phyloP scores from a whole-genome alignment of 2,797 vertebrate species.

The Paedocypris micromegethes region DNA sequence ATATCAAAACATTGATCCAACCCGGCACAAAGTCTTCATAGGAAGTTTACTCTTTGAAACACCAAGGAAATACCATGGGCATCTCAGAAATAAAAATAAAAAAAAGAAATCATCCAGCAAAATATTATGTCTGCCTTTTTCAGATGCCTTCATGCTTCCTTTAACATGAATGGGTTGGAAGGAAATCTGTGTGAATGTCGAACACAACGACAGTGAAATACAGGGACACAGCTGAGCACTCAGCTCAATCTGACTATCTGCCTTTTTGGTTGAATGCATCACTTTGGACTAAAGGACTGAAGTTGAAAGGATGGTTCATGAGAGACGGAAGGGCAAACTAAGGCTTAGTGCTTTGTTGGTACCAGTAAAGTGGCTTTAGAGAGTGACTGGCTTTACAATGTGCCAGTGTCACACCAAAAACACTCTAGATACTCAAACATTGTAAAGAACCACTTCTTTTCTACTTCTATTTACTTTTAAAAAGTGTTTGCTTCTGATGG shows the following conservation, averaged over 20 bases:
- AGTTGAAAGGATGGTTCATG: conserved; percentile 9
- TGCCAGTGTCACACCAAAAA: conserved; percentile 16
- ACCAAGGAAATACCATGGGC: too few species aligned
- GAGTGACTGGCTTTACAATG: conserved; percentile 9
- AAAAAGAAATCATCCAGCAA: conserved; percentile 9
- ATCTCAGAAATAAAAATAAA: background rate
- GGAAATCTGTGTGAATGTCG: conserved; percentile 13
- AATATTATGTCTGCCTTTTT: conserved; percentile 16
- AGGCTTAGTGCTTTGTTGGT: conserved; percentile 5
- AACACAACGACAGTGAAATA: conserved; percentile 21
- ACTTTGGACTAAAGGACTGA: conserved; percentile 8
- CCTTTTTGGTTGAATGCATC: conserved; percentile 7
- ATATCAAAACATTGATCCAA: too few species aligned
- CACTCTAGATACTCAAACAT: conserved; percentile 9
- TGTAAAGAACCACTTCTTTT: conserved; percentile 4
- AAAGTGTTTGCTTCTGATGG: conserved; percentile 20
- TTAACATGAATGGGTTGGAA: conserved; percentile 19
- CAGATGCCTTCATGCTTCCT: conserved; percentile 21
- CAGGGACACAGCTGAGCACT: conserved; percentile 25
- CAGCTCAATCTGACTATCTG: conserved; percentile 18
- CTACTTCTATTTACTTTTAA: conserved; percentile 7
- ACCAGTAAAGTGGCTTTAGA: conserved; percentile 18
- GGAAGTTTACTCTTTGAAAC: too few species aligned
- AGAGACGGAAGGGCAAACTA: conserved; percentile 8
- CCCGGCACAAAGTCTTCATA: too few species aligned